Percentiles rank a stretch among this genome's conserved stretches.
Evolutionary conservation across 2,113 vertebrate species (phyloP).

Genomic region (Ceyx margarethae): DNA sequence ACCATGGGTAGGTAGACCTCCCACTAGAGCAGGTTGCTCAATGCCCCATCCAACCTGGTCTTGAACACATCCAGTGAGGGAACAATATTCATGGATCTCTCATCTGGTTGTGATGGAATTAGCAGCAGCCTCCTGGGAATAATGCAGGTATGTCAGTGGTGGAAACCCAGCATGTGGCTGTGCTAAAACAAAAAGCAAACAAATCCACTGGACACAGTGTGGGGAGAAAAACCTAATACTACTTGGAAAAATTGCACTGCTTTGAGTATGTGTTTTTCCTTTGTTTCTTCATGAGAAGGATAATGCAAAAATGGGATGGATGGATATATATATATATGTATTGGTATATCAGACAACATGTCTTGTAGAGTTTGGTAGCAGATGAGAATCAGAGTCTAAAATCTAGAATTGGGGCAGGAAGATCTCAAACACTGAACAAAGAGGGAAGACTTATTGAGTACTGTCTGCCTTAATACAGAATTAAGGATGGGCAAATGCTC

Average conservation of each 20-base stretch:
- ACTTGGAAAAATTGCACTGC: not conserved
- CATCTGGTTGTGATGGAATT: not conserved
- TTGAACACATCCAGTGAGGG: no score
- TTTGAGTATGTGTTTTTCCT: not conserved
- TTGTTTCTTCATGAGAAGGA: not conserved
- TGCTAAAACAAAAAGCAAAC: not conserved
- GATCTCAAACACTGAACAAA: not conserved
- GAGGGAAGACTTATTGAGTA: not conserved
- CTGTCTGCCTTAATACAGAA: not conserved
- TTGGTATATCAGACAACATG: not conserved
- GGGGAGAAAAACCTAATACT: not conserved
- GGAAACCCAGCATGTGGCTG: not conserved
- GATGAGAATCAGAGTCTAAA: not conserved
- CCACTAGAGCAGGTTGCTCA: no score
- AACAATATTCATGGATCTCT: constrained; percentile 1
- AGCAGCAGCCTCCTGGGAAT: not conserved
- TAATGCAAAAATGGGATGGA: not conserved
- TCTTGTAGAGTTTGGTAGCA: not conserved
- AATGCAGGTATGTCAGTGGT: not conserved
- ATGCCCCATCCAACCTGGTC: no score
- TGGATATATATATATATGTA: not conserved
- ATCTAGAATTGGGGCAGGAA: not conserved
- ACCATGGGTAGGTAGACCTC: no score
- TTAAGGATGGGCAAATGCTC: not conserved
- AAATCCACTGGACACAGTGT: not conserved